phyloP scores from a whole-genome alignment of 2,888 invertebrate genomes.

The Merodon equestris region DNA sequence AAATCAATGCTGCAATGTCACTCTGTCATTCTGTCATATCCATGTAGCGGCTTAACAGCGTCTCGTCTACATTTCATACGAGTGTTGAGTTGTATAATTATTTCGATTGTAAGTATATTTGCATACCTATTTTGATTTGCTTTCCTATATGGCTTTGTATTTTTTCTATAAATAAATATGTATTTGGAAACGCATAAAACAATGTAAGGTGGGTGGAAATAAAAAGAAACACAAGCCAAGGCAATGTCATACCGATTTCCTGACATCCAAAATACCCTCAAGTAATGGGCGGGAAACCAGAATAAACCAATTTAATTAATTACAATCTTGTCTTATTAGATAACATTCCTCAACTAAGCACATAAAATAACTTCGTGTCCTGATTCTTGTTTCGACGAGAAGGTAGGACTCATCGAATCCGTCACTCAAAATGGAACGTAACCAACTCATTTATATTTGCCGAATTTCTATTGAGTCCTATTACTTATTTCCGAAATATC shows the following conservation, averaged over 20 bases:
- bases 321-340: constrained; percentile 79
- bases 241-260: not conserved
- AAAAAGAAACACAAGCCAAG: constrained; percentile 13
- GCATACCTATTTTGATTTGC: constrained; percentile 49
- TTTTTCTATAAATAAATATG: too few species aligned
- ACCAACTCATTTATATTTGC: constrained; percentile 56
- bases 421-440: constrained; percentile 50
- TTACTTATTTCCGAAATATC: constrained; percentile 45
- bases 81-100: constrained; percentile 47
- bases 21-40: constrained; percentile 67
- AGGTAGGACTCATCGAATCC: constrained; percentile 42
- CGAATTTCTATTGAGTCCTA: constrained; percentile 54
- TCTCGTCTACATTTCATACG: constrained; percentile 28
- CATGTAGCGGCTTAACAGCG: constrained; percentile 36
- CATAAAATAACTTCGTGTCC: not conserved
- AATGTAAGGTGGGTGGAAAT: too few species aligned
- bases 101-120: constrained; percentile 3
- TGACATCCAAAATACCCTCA: constrained; percentile 4
- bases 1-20: constrained; percentile 68
- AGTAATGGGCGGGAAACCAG: constrained; percentile 72
- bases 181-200: too few species aligned
- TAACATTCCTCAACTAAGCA: constrained; percentile 41
- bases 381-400: constrained; percentile 38
- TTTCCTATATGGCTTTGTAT: constrained; percentile 26
- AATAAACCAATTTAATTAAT: constrained; percentile 79